These are phyloP conservation scores for Anoplius nigerrimus DNA, from an alignment of 2,888 invertebrate genomes.

Conservation along the genomic window DNA sequence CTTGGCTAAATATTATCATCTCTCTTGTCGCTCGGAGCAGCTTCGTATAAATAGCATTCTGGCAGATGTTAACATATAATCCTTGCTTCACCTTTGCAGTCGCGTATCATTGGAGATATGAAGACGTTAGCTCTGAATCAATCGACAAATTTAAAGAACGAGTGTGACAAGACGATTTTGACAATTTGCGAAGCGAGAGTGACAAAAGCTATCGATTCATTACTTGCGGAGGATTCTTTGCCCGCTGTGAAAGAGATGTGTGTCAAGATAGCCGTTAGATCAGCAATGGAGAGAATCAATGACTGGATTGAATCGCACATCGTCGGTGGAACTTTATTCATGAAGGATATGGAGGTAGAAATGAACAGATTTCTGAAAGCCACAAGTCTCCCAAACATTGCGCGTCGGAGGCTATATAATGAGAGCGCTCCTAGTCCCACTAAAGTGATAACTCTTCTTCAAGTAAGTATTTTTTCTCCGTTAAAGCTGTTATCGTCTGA, in stretches of 20 bases:
- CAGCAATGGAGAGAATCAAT: conserved; percentile 76
- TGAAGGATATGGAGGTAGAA: conserved; percentile 65
- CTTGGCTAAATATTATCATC: too few relatives aligned
- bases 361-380: conserved; percentile 53
- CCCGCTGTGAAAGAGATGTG: conserved; percentile 76
- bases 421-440: conserved; percentile 59
- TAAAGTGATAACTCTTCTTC: conserved; percentile 55
- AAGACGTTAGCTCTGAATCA: conserved; percentile 36
- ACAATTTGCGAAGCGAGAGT: conserved; percentile 62
- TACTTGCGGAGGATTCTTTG: conserved; percentile 77
- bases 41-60: too few relatives aligned
- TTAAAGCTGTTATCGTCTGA: background rate
- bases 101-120: conserved; percentile 36
- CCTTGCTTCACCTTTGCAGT: conserved; percentile 22
- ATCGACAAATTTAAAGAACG: conserved; percentile 54
- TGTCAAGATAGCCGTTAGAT: conserved; percentile 75
- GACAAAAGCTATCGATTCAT: conserved; percentile 70
- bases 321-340: conserved; percentile 58
- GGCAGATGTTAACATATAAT: too few relatives aligned
- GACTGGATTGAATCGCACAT: conserved; percentile 78
- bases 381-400: conserved; percentile 30
- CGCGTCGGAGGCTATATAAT: conserved; percentile 55
- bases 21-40: too few relatives aligned
- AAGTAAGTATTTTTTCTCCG: conserved; percentile 52
- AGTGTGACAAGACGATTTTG: conserved; percentile 57